Base-by-base conservation (phyloP, 2,797 vertebrate species). In the Malurus splendens region DNA sequence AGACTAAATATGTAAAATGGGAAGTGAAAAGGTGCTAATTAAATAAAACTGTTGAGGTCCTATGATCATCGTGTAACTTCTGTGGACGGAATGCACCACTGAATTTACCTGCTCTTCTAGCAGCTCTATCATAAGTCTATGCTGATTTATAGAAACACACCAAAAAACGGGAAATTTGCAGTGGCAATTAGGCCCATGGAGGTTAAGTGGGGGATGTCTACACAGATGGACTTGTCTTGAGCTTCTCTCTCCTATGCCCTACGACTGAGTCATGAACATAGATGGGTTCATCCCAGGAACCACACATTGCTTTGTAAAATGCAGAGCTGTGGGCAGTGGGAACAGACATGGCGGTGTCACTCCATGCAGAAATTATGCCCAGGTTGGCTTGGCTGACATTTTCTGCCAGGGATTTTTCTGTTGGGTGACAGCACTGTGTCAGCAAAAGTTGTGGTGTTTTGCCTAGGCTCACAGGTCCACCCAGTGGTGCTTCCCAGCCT, bases 391-490 rank as follows among this genome's bases (percentile, higher is more conserved):
- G 12, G 41, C 18, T 64, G 39, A 24, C 7, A 38, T 9, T 12
- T 73, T 42, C 41, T 6, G 18, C 48, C 24, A 47, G 17, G 22
- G 10, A 65, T 62, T 73, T 82, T 28, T 54, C 52, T 55, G 17
- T 5, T 32, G 27, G 39, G 15, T 66, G 36, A 45, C 44, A 57
- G 18, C 18, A 61, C 9, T 1, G 0, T 2, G 2, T 54, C 22
- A 80, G 20, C 39, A 65, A 22, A 71, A 62, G 24, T 14, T 66
- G 60, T 1, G 1, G 45, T 3, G 1, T 42, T 27, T 62, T 57
- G 14, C 9, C 30, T 0, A 0, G 18, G 10, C 18, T 64, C 38
- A 28, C 57, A 64, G 42, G 30, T 20, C 5, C 16, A 64, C 11
- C 12, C 48, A 47, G 18, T 6, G 12, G 18, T 30, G 50, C 28